Base-by-base conservation (phyloP, 2,888 invertebrate species). In the Scelioninae gen. 2 region DNA sequence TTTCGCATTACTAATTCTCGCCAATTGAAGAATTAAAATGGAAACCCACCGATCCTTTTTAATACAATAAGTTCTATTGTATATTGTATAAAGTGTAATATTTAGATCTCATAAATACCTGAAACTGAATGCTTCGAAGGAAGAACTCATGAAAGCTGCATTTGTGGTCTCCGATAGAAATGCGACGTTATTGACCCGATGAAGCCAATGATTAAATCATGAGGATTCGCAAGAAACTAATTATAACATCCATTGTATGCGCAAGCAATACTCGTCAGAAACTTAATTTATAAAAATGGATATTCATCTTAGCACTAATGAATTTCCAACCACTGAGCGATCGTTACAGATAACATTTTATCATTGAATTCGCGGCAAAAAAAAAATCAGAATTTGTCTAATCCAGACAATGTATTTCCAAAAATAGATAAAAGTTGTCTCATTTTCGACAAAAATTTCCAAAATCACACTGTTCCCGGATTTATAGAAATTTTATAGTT, bases 21-120 rank as follows among this genome's bases (percentile, higher is more conserved):
- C 39, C 9, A 43, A 43, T 41, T 63, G 13, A 52, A 52, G 33
- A 33, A 41, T 33, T 43, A 18, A 50, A 63, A 43, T 43, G 41
- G 52, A 50, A 63, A 52, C 46, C 11, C 33, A 1, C 22, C 19
- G 50, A 63, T 63, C 52, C 41, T 52, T 52, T 31, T 52, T 63
- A 63, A 50, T 63, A 63, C 52, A 52, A 25, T 63, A 63, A 63
- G 33, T 63, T 52, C 41, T 45, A 41, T 25, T 52, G 25, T 63
- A 63, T 43, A 58, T 46, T 58, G 16, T 35, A 53, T 53, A 52
- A 52, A 13, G 16, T 35, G 16, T 37, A 64, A 45, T 64, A 55
- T 45, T 53, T 64, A 53, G 16, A 35, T 37, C 35, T 25, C 22
- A 2, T 33, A 50, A 7, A 63, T 37, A 41, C 50, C 39, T 52